Evolutionary conservation across 2,113 vertebrate species (phyloP).

Genomic region (Semicossyphus pulcher): DNA sequence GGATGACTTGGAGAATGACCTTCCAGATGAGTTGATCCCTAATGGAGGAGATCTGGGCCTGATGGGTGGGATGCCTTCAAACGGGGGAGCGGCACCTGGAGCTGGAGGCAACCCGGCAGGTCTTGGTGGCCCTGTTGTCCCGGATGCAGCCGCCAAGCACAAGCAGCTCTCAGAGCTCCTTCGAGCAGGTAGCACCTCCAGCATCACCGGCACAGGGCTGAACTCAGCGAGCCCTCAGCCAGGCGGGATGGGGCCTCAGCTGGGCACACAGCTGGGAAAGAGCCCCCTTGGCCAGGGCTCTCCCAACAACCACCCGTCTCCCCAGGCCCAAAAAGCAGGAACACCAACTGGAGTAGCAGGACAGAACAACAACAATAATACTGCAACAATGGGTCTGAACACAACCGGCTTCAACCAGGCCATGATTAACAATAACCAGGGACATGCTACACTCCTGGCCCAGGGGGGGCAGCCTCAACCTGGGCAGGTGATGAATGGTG

Average conservation of each 20-base stretch:
- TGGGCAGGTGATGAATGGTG: constrained; percentile 96
- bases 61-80: constrained; percentile 85
- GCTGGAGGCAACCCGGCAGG: constrained; percentile 41
- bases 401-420: constrained; percentile 90
- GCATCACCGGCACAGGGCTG: constrained; percentile 85
- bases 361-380: constrained; percentile 80
- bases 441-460: constrained; percentile 87
- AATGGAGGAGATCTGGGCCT: constrained; percentile 92
- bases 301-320: constrained; percentile 89
- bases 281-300: constrained; percentile 92
- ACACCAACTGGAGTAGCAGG: constrained; percentile 86
- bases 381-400: constrained; percentile 91
- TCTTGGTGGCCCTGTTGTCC: constrained; percentile 75
- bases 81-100: constrained; percentile 74
- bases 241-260: constrained; percentile 83
- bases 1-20: constrained; percentile 97
- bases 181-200: constrained; percentile 87
- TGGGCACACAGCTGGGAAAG: constrained; percentile 84
- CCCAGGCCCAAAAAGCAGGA: constrained; percentile 93
- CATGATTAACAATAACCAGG: constrained; percentile 92
- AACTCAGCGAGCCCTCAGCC: constrained; percentile 89
- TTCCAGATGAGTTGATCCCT: constrained; percentile 98
- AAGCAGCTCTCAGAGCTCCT: constrained; percentile 98
- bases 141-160: constrained; percentile 96
- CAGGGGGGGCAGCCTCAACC: constrained; percentile 88